These are phyloP conservation scores for Chaenogobius annularis DNA, from an alignment of 2,113 vertebrate genomes.

Conservation along the genomic window DNA sequence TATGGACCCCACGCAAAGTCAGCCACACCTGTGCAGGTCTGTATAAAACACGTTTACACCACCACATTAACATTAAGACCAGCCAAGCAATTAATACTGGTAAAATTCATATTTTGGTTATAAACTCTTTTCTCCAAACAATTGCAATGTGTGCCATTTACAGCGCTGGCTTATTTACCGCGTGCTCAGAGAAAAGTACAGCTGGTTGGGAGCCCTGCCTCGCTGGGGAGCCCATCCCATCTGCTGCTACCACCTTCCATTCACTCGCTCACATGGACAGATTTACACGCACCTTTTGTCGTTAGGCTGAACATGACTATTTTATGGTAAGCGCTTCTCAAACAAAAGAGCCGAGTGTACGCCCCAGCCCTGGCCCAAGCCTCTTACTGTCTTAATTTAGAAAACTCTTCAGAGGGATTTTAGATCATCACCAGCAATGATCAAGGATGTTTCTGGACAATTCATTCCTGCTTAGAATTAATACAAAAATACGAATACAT, in stretches of 20 bases:
- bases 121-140: too few species aligned
- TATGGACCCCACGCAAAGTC: constrained; percentile 85
- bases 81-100: not conserved
- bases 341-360: constrained; percentile 37
- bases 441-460: constrained; percentile 28
- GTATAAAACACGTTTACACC: constrained; percentile 14
- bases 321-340: constrained; percentile 59
- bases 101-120: not conserved
- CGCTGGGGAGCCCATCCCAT: constrained; percentile 68
- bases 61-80: not conserved
- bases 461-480: constrained; percentile 27
- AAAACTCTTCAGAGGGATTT: constrained; percentile 50
- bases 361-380: not conserved
- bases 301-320: constrained; percentile 69
- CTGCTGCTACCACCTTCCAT: constrained; percentile 62
- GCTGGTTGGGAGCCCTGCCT: constrained; percentile 59
- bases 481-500: too few species aligned
- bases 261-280: constrained; percentile 62
- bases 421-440: constrained; percentile 45
- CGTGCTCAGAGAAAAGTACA: constrained; percentile 66
- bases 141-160: constrained; percentile 26
- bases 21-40: constrained; percentile 82
- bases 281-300: constrained; percentile 76
- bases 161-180: constrained; percentile 68
- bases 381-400: constrained; percentile 37